A percentile compares a stretch with the other conserved stretches of the same genome.
phyloP scores from a whole-genome alignment of 2,888 invertebrate genomes.

The Chloroclystis v-ata region DNA sequence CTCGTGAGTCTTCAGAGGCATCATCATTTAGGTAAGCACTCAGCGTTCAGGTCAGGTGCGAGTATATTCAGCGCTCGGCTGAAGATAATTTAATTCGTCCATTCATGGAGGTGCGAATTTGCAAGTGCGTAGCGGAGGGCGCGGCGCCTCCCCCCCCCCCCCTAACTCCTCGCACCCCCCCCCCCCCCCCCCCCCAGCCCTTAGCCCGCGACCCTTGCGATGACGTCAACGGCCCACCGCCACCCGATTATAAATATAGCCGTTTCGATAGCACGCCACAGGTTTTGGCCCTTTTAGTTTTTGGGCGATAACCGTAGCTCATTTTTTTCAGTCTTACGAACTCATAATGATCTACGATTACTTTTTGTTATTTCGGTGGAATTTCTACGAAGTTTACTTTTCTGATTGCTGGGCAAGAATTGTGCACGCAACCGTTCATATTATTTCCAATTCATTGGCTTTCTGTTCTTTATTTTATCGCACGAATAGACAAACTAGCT shows the following conservation, averaged over 20 bases:
- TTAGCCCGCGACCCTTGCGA: conserved; percentile 43
- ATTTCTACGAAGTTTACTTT: conserved; percentile 1
- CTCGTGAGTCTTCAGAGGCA: conserved; percentile 25
- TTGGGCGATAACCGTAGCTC: conserved; percentile 29
- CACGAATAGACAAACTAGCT: not conserved
- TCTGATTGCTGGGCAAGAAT: conserved; percentile 4
- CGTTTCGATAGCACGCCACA: conserved; percentile 68
- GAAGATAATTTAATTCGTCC: conserved; percentile 69
- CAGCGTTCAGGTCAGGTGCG: conserved; percentile 52
- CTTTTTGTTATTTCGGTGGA: conserved; percentile 1
- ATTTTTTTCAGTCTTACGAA: conserved; percentile 14
- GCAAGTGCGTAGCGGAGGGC: conserved; percentile 73
- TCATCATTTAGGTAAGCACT: conserved; percentile 38
- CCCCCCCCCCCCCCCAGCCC: conserved; percentile 35
- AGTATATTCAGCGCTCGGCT: conserved; percentile 52
- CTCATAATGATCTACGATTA: conserved; percentile 8
- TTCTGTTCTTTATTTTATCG: conserved; percentile 3
- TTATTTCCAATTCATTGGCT: not conserved
- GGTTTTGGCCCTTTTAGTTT: conserved; percentile 60
- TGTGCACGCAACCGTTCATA: conserved; percentile 4
- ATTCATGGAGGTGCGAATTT: conserved; percentile 75
- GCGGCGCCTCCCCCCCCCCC: conserved; percentile 39
- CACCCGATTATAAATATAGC: conserved; percentile 74
- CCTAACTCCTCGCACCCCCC: too few relatives aligned
- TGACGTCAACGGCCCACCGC: conserved; percentile 73